Percentiles rank a stretch among this genome's conserved stretches.
Evolutionary conservation across 2,797 vertebrate species (phyloP).

Genomic region (Tachyglossus aculeatus): DNA sequence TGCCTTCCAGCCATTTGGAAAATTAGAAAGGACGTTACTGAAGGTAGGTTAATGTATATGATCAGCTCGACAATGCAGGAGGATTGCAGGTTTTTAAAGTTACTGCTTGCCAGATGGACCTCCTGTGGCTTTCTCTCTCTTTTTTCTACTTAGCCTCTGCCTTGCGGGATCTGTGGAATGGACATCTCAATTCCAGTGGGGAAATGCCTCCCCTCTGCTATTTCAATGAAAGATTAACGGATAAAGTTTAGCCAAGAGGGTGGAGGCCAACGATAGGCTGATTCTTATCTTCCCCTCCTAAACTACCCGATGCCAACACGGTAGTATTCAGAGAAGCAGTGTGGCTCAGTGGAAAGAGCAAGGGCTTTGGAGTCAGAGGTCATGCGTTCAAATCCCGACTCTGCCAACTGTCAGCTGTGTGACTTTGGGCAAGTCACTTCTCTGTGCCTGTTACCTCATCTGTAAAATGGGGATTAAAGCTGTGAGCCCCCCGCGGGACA

Average conservation of each 20-base stretch:
- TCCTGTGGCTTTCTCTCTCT: background rate
- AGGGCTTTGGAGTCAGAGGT: too few relatives aligned
- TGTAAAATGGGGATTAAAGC: too few relatives aligned
- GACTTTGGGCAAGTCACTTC: too few relatives aligned
- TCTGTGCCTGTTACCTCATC: too few relatives aligned
- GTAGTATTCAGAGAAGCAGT: too few relatives aligned
- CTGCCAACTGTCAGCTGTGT: too few relatives aligned
- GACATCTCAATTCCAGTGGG: accelerated
- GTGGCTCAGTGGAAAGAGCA: too few relatives aligned
- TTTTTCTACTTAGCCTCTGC: background rate
- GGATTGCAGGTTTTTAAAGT: background rate
- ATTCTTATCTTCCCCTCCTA: background rate
- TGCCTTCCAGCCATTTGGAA: constrained; percentile 8
- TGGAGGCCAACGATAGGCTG: background rate
- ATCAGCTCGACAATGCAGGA: background rate
- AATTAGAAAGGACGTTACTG: constrained; percentile 14
- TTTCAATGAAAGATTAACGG: accelerated
- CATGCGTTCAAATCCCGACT: too few relatives aligned
- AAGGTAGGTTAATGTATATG: background rate
- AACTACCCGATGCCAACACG: background rate
- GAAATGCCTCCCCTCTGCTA: accelerated
- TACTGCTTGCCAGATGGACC: background rate
- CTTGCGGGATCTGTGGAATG: background rate
- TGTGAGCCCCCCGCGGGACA: too few relatives aligned
- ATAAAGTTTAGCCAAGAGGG: background rate